These are phyloP conservation scores for Chrysochloris asiatica DNA, from an alignment of 2,113 vertebrate genomes.

Conservation along the genomic window DNA sequence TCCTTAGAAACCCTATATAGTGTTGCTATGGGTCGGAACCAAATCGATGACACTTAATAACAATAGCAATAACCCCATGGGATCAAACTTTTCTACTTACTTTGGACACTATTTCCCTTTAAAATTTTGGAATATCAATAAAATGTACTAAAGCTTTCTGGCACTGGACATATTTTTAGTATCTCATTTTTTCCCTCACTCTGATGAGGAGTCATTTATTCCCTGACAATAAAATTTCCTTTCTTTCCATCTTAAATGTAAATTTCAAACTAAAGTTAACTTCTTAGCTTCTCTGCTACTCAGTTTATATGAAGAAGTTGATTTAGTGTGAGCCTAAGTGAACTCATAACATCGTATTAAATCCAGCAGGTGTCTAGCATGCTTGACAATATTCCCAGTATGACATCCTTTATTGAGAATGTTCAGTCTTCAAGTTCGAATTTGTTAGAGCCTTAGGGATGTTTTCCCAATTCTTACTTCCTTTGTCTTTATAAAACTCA, in stretches of 20 bases:
- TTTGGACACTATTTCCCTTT: too few species aligned
- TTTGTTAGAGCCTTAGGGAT: not conserved
- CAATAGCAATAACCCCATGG: too few species aligned
- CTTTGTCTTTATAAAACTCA: not conserved
- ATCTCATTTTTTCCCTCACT: not conserved
- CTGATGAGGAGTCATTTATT: not conserved
- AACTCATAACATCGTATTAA: not conserved
- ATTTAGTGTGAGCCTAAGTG: not conserved
- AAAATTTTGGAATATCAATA: not conserved
- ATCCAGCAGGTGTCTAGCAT: not conserved
- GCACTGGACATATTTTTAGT: not conserved
- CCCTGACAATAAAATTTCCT: not conserved
- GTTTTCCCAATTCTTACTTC: not conserved
- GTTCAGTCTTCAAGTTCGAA: not conserved
- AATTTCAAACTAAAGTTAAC: not conserved
- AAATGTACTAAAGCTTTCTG: not conserved
- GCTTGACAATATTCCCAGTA: not conserved
- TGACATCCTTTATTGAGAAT: not conserved
- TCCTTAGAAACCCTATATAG: too few species aligned
- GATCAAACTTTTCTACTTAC: not conserved
- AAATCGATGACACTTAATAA: too few species aligned
- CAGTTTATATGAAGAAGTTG: too few species aligned
- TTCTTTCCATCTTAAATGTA: not conserved
- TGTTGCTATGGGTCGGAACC: too few species aligned
- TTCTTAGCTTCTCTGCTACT: not conserved